Evolutionary conservation across 1,140 invertebrate species (phyloP).

Genomic region (Kradibia gibbosae): DNA sequence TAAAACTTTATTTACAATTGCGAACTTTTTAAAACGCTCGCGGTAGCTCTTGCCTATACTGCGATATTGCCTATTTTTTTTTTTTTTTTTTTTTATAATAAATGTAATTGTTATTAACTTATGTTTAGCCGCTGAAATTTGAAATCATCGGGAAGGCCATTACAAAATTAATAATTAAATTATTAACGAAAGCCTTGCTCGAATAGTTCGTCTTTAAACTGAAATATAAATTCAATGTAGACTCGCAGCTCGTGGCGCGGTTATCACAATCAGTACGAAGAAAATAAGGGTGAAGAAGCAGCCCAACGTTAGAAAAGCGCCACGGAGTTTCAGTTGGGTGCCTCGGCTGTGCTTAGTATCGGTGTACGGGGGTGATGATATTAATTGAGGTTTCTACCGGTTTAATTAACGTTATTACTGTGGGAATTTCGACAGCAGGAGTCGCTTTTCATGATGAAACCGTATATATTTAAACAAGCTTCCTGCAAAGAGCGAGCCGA

Average conservation of each 20-base stretch:
- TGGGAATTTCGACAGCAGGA: conserved; percentile 54
- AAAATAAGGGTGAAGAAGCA: neutral
- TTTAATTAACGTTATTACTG: conserved; percentile 72
- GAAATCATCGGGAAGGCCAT: too few species aligned
- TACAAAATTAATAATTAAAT: too few species aligned
- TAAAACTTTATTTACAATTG: too few species aligned
- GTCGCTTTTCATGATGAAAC: conserved; percentile 13
- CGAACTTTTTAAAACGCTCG: too few species aligned
- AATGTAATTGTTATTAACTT: too few species aligned
- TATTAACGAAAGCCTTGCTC: neutral
- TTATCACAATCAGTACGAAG: neutral
- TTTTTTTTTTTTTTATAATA: too few species aligned
- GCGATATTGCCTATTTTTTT: too few species aligned
- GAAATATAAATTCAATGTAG: neutral
- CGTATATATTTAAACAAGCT: conserved; percentile 24
- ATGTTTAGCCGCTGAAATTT: too few species aligned
- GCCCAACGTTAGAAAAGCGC: neutral
- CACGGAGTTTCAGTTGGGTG: neutral
- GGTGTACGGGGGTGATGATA: conserved; percentile 56
- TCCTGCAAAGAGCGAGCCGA: too few species aligned
- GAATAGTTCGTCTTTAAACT: neutral
- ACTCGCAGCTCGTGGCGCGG: neutral
- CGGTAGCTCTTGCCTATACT: too few species aligned
- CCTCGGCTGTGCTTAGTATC: neutral
- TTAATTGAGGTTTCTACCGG: conserved; percentile 69